Percentiles rank a stretch among this genome's conserved stretches.
These are phyloP conservation scores for rabbit (Oryctolagus cuniculus) DNA, from an alignment of 2,113 vertebrate species.

Conservation along the genomic window DNA sequence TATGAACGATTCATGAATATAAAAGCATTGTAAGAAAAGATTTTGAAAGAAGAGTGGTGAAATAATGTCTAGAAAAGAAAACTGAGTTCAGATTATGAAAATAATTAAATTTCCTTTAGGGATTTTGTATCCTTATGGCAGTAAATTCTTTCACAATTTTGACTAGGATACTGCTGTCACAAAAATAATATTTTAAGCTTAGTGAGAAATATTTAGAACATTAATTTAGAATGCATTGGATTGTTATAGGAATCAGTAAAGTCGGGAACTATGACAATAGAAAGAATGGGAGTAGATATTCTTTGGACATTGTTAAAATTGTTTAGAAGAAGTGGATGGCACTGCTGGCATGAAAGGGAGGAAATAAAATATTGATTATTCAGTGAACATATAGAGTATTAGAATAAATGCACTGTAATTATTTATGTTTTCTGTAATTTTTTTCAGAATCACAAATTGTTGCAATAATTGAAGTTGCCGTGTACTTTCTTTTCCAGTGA, in stretches of 20 bases:
- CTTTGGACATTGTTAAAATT: not conserved
- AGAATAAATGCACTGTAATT: too few relatives aligned
- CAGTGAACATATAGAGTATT: not conserved
- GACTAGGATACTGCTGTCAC: not conserved
- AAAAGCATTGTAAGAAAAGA: not conserved
- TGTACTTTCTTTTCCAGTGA: not conserved
- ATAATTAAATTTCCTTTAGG: not conserved
- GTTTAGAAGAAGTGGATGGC: not conserved
- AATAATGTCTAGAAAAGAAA: not conserved
- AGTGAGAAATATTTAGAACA: not conserved
- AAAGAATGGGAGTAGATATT: not conserved
- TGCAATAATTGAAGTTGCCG: not conserved
- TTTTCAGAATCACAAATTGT: not conserved
- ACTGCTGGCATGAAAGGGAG: not conserved
- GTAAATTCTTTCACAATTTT: not conserved
- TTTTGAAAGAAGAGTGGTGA: not conserved
- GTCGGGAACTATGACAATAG: not conserved
- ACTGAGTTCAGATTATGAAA: not conserved
- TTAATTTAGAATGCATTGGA: not conserved
- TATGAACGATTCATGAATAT: not conserved
- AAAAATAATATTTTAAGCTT: not conserved
- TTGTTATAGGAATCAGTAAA: not conserved
- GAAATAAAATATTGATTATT: not conserved
- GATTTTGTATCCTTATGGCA: not conserved
- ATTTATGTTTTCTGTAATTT: not conserved